Base-by-base conservation (phyloP, 2,797 vertebrate species). In the Antrozous pallidus region DNA sequence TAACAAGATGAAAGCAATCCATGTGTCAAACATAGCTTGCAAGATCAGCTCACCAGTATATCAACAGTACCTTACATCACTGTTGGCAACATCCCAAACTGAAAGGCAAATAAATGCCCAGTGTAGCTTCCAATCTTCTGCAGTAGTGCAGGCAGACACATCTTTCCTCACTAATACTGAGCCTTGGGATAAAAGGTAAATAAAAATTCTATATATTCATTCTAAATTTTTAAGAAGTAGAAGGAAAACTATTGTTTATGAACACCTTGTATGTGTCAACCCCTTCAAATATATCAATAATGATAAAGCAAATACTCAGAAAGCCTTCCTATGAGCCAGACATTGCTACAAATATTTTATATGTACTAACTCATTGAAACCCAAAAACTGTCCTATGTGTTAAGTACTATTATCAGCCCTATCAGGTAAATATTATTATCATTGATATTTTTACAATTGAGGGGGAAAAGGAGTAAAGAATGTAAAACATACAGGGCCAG, bases 21-120 rank as follows among this genome's bases (percentile, higher is more conserved):
- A 94, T 86, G n/a, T 96, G 94, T 97, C 97, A 95, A 90, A 94
- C 74, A 90, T 84, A 97, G 97, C 92, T 94, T 70, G 67, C 90
- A 97, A 94, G 93, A 93, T 95, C 95, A 97, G 95, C 95, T 82
- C 31, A 97, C 86, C 89, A 63, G 58, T 88, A 85, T 63, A 82
- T 95, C 97, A 0, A 0, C 49, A 96, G 63, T 70, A 87, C 24
- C 65, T 97, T 96, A 94, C 26, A 63, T 96, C 94, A 95, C 90
- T 88, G 84, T 3, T 91, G 94, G 90, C 91, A 95, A 49, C 73
- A 63, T 95, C 88, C 90, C 97, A 71, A 94, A 95, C 88, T 96
- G 89, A 95, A 96, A 96, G 75, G 17, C 58, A 94, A 95, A 95
- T n/a, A 94, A 95, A 95, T 28, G 13, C 83, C 93, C 94, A 71